phyloP scores from a whole-genome alignment of 2,888 invertebrate genomes.

The Himalopsyche kuldschensis region DNA sequence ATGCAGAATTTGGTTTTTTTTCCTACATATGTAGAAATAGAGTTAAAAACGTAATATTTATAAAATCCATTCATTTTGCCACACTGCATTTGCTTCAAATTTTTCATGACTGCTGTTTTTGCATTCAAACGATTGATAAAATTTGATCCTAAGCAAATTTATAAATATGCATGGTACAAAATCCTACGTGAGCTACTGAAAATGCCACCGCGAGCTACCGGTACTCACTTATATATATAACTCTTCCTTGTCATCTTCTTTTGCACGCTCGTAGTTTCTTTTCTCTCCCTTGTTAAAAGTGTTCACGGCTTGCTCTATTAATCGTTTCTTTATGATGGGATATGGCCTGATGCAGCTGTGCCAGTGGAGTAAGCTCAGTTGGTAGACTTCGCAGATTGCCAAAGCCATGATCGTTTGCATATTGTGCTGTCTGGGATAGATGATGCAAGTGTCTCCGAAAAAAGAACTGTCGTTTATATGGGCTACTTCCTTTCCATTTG shows the following conservation, averaged over 20 bases:
- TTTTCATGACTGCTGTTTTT: no score
- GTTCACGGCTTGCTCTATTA: background rate
- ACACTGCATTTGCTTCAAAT: no score
- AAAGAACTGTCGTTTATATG: constrained; percentile 63
- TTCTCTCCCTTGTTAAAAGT: background rate
- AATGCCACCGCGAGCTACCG: no score
- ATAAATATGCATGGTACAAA: no score
- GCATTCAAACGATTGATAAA: no score
- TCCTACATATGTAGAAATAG: no score
- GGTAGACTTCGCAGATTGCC: constrained; percentile 63
- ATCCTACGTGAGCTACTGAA: no score
- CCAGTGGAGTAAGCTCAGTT: constrained; percentile 39
- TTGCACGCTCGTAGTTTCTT: background rate
- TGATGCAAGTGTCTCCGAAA: constrained; percentile 63
- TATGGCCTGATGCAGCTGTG: background rate
- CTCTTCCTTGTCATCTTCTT: background rate
- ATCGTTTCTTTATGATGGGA: background rate
- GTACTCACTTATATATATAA: background rate
- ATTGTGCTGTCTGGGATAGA: constrained; percentile 54
- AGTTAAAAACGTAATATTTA: no score
- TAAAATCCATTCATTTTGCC: no score
- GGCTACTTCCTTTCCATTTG: constrained; percentile 59
- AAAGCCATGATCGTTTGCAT: constrained; percentile 60
- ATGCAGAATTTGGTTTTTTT: no score
- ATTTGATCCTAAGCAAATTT: no score